These are phyloP conservation scores for Dichetophora obliterata DNA, from an alignment of 2,888 invertebrate genomes.

Conservation along the genomic window DNA sequence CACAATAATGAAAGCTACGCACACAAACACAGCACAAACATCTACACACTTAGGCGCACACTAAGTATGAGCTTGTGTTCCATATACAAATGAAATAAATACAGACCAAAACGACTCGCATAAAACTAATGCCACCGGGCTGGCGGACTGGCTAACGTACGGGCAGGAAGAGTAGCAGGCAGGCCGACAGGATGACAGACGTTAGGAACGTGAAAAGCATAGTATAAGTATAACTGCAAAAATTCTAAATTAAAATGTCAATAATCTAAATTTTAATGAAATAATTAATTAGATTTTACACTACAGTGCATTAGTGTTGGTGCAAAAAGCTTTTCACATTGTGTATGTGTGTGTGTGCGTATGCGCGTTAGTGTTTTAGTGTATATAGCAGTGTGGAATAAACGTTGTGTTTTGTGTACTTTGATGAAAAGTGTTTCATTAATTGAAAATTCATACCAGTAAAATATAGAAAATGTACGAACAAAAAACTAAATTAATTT, in stretches of 20 bases:
- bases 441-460: not conserved
- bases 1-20: not conserved
- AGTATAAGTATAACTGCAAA: conserved; percentile 32
- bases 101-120: no score
- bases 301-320: conserved; percentile 31
- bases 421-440: not conserved
- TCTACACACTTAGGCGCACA: not conserved
- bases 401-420: not conserved
- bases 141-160: no score
- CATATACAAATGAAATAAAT: no score
- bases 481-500: no score
- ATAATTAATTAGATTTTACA: conserved; percentile 64
- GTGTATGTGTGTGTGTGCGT: not conserved
- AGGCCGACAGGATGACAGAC: no score
- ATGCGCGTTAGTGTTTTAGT: not conserved
- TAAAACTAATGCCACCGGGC: no score
- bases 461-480: no score
- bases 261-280: conserved; percentile 61
- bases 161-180: no score
- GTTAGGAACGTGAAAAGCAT: not conserved
- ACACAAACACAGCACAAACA: not conserved
- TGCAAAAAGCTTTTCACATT: not conserved
- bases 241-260: conserved; percentile 64
- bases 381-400: not conserved
- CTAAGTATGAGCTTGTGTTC: not conserved